phyloP scores from a whole-genome alignment of 2,797 vertebrate species.

The Gymnoscopelus microlampas region DNA sequence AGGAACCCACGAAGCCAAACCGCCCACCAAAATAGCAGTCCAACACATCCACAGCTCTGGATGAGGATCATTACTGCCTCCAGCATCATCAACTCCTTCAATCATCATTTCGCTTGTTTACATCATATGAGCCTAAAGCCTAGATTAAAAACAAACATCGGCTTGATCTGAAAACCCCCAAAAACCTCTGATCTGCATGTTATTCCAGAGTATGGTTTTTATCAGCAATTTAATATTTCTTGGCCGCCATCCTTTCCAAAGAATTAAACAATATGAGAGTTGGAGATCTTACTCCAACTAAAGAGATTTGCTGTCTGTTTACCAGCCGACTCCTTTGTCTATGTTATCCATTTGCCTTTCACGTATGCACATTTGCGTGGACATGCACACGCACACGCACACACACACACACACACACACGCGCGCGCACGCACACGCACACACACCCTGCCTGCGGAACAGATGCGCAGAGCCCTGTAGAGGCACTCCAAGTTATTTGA shows the following conservation, averaged over 20 bases:
- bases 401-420: background rate
- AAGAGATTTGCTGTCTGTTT: conserved; percentile 23
- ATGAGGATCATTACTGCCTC: conserved; percentile 54
- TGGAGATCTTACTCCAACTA: conserved; percentile 24
- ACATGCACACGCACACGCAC: background rate
- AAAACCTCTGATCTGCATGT: too few species aligned
- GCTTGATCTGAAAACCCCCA: conserved; percentile 47
- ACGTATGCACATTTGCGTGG: conserved; percentile 7
- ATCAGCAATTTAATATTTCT: too few species aligned
- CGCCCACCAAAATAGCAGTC: conserved; percentile 64
- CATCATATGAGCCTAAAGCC: conserved; percentile 53
- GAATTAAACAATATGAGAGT: too few species aligned
- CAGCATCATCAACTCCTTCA: conserved; percentile 66
- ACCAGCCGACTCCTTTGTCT: conserved; percentile 28
- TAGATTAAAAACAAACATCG: conserved; percentile 64
- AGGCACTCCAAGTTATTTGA: conserved; percentile 16
- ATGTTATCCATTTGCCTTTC: conserved; percentile 22
- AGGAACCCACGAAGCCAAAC: conserved; percentile 69
- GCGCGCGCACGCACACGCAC: conserved; percentile 23
- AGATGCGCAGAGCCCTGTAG: conserved; percentile 51
- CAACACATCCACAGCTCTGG: conserved; percentile 54
- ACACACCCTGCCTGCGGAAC: conserved; percentile 38
- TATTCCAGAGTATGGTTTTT: too few species aligned
- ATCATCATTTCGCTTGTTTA: conserved; percentile 63
- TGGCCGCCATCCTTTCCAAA: too few species aligned